These are phyloP conservation scores for Hucho hucho DNA, from an alignment of 2,113 vertebrate species.

Conservation along the genomic window DNA sequence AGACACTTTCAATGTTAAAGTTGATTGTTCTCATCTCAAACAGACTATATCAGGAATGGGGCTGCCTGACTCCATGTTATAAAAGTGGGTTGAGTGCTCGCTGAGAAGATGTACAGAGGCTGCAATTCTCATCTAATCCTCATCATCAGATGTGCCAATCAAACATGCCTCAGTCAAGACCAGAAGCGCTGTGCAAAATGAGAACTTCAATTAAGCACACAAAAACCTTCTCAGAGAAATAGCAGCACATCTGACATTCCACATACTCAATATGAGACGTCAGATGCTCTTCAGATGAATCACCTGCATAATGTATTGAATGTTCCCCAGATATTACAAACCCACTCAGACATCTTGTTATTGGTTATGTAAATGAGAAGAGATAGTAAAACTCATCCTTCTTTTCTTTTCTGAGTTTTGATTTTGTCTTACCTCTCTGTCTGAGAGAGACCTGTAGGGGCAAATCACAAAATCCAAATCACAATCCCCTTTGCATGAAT, in stretches of 20 bases:
- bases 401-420: not conserved
- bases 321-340: conserved; percentile 24
- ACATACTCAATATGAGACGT: conserved; percentile 24
- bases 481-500: no score
- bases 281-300: conserved; percentile 48
- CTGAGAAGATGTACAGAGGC: not conserved
- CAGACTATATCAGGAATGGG: not conserved
- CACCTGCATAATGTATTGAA: conserved; percentile 35
- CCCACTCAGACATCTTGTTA: conserved; percentile 1
- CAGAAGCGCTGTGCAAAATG: not conserved
- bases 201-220: conserved; percentile 27
- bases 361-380: conserved; percentile 1
- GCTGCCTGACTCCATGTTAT: not conserved
- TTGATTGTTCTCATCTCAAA: not conserved
- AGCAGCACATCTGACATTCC: not conserved
- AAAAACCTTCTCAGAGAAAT: conserved; percentile 1
- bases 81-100: not conserved
- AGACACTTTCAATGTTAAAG: not conserved
- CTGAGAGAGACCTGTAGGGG: not conserved
- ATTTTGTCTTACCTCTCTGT: not conserved
- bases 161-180: conserved; percentile 24
- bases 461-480: no score
- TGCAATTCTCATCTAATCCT: conserved; percentile 14
- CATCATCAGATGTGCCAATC: conserved; percentile 40
- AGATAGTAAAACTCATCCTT: conserved; percentile 1